Percentiles rank a stretch among this genome's conserved stretches.
phyloP scores from a whole-genome alignment of 2,888 invertebrate species.

The Machimus atricapillus region DNA sequence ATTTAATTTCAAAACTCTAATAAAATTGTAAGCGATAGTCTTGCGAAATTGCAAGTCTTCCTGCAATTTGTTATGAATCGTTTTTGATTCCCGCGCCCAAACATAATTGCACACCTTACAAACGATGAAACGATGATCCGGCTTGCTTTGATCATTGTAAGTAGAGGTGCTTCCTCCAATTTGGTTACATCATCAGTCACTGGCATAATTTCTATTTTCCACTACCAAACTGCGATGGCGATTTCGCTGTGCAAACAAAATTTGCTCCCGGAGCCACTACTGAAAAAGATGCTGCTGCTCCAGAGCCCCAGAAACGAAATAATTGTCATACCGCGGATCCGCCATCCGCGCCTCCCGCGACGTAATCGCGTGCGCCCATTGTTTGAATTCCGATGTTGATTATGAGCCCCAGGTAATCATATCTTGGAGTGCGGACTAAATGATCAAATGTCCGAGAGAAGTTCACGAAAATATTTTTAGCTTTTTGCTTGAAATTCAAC shows the following conservation, averaged over 20 bases:
- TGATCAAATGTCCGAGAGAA: too few relatives aligned
- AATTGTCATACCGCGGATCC: slow-evolving; percentile 15
- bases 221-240: neutral
- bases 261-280: neutral
- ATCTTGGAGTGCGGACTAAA: too few relatives aligned
- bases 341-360: neutral
- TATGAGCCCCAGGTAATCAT: neutral
- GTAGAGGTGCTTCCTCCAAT: neutral
- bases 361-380: slow-evolving; percentile 22
- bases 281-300: neutral
- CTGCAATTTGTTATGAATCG: neutral
- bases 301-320: neutral
- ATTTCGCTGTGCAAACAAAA: neutral
- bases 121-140: neutral
- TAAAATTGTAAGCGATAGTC: neutral
- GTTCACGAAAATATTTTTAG: too few relatives aligned
- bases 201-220: slow-evolving; percentile 13
- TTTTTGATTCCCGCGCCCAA: neutral
- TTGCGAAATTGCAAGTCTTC: neutral
- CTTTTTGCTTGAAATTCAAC: too few relatives aligned
- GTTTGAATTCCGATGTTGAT: neutral
- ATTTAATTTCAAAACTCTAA: neutral
- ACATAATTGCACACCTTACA: neutral
- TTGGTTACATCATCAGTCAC: neutral
- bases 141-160: neutral